Evolutionary conservation across 2,888 invertebrate species (phyloP).

Genomic region (Tipula lateralis): DNA sequence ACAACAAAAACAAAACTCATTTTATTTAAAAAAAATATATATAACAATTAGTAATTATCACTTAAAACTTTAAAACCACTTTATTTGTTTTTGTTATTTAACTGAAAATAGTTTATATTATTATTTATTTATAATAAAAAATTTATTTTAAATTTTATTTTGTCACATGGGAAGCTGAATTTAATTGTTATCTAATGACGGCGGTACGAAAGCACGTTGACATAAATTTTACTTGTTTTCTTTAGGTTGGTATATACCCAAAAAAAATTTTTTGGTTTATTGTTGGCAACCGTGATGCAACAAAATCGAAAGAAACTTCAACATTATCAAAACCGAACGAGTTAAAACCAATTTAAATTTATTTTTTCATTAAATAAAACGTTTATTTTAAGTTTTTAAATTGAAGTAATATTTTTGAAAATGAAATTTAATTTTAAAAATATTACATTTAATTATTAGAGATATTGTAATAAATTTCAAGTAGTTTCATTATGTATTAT

Average conservation of each 20-base stretch:
- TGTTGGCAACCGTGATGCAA: background rate
- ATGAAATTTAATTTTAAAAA: constrained; percentile 4
- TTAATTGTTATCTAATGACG: constrained; percentile 27
- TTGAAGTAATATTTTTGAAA: background rate
- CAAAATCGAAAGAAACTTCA: background rate
- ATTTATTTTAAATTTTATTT: background rate
- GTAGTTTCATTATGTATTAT: background rate
- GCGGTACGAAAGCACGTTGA: constrained; percentile 27
- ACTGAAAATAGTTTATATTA: background rate
- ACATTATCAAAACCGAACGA: background rate
- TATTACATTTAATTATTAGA: constrained; percentile 24
- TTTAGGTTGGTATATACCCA: background rate
- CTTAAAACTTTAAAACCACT: constrained; percentile 26
- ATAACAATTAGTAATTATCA: constrained; percentile 1
- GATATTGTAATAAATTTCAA: constrained; percentile 19
- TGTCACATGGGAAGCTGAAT: constrained; percentile 20
- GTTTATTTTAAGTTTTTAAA: background rate
- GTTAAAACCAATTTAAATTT: background rate
- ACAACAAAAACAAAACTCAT: constrained; percentile 25
- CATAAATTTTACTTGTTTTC: background rate
- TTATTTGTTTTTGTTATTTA: background rate
- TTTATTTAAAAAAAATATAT: background rate
- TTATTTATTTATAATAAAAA: background rate
- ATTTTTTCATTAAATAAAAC: background rate
- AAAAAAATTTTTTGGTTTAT: background rate